Percentiles rank a stretch among this genome's conserved stretches.
Evolutionary conservation across 2,888 invertebrate species (phyloP).

Genomic region (Kuschelorhynchus macadamiae): DNA sequence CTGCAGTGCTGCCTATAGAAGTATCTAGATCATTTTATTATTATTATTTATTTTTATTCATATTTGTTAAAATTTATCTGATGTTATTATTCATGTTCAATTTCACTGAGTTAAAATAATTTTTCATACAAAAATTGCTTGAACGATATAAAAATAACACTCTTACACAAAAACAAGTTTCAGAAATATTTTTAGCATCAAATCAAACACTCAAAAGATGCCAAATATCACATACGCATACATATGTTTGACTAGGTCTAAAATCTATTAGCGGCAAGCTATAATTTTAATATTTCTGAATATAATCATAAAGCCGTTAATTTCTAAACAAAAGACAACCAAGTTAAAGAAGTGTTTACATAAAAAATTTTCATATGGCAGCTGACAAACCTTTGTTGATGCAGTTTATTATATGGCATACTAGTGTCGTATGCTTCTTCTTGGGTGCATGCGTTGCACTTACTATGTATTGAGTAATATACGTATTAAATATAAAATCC

Average conservation of each 20-base stretch:
- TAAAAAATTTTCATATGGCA: not conserved
- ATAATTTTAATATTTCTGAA: constrained; percentile 30
- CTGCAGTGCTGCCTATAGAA: no score
- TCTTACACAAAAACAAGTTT: no score
- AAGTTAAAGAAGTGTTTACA: constrained; percentile 17
- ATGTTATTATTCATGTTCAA: no score
- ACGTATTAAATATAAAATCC: no score
- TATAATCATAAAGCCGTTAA: constrained; percentile 28
- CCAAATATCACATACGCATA: not conserved
- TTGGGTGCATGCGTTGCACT: not conserved
- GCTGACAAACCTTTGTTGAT: constrained; percentile 10
- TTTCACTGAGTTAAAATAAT: no score
- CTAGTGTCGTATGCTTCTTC: not conserved
- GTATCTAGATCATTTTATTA: no score
- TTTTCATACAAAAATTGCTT: no score
- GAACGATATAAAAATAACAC: no score
- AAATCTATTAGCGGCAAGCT: constrained; percentile 24
- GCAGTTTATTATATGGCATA: not conserved
- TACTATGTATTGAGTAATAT: no score
- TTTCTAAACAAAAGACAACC: constrained; percentile 27
- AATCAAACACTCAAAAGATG: not conserved
- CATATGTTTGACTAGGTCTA: constrained; percentile 10
- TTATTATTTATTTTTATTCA: no score
- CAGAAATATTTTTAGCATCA: no score
- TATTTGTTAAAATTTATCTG: no score